These are phyloP conservation scores for Crematogaster levior DNA, from an alignment of 2,888 invertebrate genomes.

Conservation along the genomic window DNA sequence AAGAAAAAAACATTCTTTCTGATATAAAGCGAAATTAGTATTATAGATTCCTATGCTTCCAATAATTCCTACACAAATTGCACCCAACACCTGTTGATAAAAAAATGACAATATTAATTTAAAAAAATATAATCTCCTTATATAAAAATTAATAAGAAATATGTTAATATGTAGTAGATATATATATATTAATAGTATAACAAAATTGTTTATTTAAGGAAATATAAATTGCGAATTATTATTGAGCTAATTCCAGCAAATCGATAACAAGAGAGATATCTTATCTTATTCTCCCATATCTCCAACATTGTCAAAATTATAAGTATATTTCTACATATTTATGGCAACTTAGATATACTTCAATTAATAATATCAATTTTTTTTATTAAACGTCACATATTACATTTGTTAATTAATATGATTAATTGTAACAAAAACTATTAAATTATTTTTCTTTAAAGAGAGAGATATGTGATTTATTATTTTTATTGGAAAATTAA, in stretches of 20 bases:
- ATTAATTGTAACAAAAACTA: not conserved
- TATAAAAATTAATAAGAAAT: not conserved
- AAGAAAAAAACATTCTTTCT: slow-evolving; percentile 90
- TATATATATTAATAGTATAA: not conserved
- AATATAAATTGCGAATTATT: no score
- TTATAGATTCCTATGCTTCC: slow-evolving; percentile 88
- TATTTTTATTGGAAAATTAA: not conserved
- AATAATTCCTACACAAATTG: slow-evolving; percentile 91
- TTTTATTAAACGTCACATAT: not conserved
- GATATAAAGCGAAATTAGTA: slow-evolving; percentile 72
- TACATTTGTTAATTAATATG: no score
- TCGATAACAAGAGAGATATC: no score
- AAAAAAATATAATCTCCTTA: not conserved
- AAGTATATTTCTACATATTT: not conserved
- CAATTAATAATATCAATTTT: not conserved
- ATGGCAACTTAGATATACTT: not conserved
- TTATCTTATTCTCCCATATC: no score
- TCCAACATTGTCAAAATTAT: not conserved
- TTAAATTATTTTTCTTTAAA: not conserved
- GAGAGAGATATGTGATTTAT: no score
- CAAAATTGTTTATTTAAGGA: not conserved
- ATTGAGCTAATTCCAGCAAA: no score
- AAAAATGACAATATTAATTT: not conserved
- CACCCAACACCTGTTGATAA: slow-evolving; percentile 90
- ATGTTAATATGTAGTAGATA: no score